Evolutionary conservation across 2,113 vertebrate genomes (phyloP), one percentile per base, ranked within the genome.

Genomic region (Baryphthengus martii): DNA sequence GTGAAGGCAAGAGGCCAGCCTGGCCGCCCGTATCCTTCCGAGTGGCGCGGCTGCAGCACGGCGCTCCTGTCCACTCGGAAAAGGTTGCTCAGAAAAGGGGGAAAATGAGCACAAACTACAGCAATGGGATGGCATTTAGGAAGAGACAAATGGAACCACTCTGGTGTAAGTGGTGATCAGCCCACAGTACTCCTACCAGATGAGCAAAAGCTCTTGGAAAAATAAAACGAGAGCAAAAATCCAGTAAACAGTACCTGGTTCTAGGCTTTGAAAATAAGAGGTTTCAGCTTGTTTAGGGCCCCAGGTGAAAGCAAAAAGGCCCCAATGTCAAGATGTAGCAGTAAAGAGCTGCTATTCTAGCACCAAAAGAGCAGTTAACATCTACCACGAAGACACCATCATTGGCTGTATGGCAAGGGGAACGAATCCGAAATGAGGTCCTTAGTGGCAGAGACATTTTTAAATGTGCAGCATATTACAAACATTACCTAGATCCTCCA

Each of bases 331-430:
- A 79, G 35, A 35, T 0, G 0, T 2, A 71, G 66, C 37, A 56
- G 9, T 16, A 15, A 61, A 53, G 72, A 50, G 45, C 25, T 72
- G 18, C 44, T 72, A 23, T 75, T 85, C 35, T 39, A 79, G 31
- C 66, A 90, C 33, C 39, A 75, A 37, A 89, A n/a, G 31, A 62
- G 5, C 31, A 84, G n/a, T 17, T 70, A 55, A 63, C 7, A 45
- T 13, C 28, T 67, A 50, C 13, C 15, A 63, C 2, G 33, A 67
- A 75, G 52, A 55, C 25, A 49, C 7, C 7, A 25, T 49, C 6
- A 6, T 2, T 37, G 45, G 18, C 49, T 81, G 45, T 3, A 18
- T 0, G 2, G 10, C n/a, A 50, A 16, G 2, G 7, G 14, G 3
- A 85, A n/a, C n/a, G n/a, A n/a, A 71, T 45, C 28, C 15, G 5